phyloP scores from a whole-genome alignment of 2,113 vertebrate species.

The Platanista minor region DNA sequence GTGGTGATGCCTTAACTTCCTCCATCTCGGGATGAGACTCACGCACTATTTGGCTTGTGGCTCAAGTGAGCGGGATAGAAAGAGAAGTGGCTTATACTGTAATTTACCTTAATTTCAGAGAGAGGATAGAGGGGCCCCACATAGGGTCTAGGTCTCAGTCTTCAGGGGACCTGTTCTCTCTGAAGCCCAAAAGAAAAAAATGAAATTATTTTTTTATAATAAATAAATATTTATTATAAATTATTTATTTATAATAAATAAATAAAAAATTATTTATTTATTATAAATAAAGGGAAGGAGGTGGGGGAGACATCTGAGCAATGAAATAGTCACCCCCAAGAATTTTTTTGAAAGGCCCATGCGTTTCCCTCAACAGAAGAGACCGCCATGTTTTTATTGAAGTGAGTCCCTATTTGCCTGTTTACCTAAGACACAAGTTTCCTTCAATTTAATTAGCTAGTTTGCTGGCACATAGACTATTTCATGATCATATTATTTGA shows the following conservation, averaged over 20 bases:
- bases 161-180: neutral
- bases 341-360: neutral
- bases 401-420: neutral
- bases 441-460: neutral
- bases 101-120: neutral
- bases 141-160: neutral
- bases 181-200: neutral
- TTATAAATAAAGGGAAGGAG: neutral
- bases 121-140: neutral
- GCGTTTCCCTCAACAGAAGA: neutral
- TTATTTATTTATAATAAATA: neutral
- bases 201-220: too few species aligned
- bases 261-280: neutral
- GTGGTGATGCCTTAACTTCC: neutral
- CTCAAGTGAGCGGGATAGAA: neutral
- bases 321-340: neutral
- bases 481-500: neutral
- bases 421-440: neutral
- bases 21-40: neutral
- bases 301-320: neutral
- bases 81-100: neutral
- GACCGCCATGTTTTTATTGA: neutral
- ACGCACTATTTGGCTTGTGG: accelerated
- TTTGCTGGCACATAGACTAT: neutral
- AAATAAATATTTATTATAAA: too few species aligned